Conservation (phyloP, 1,140 invertebrate genomes). For the Drosophila teissieri region DNA sequence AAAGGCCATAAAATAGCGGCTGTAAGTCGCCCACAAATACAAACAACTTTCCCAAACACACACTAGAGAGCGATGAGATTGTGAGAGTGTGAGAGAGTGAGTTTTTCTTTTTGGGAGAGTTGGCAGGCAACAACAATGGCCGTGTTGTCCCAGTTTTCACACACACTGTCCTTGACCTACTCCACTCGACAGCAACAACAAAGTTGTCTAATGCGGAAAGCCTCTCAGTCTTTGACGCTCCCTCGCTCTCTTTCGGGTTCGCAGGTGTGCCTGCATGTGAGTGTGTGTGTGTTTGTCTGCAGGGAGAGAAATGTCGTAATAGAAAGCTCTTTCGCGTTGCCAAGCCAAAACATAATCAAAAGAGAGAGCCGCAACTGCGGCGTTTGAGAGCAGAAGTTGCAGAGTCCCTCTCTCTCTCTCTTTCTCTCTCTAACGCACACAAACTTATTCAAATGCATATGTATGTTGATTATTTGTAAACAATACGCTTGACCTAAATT, state of each 20-base stretch:
- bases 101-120: slow-evolving; percentile 62
- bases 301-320: slow-evolving; percentile 70
- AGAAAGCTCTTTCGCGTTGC: slow-evolving; percentile 77
- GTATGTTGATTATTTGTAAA: slow-evolving; percentile 83
- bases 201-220: slow-evolving; percentile 77
- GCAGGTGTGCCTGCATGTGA: neutral
- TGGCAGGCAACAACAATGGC: slow-evolving; percentile 71
- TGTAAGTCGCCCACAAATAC: slow-evolving; percentile 51
- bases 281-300: slow-evolving; percentile 32
- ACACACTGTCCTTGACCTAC: slow-evolving; percentile 85
- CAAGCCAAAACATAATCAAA: slow-evolving; percentile 59
- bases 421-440: slow-evolving; percentile 12
- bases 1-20: slow-evolving; percentile 32
- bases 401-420: neutral
- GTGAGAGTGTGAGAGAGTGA: slow-evolving; percentile 31
- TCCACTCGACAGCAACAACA: slow-evolving; percentile 68
- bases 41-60: slow-evolving; percentile 49
- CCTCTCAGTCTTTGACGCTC: slow-evolving; percentile 47
- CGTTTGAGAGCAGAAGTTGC: slow-evolving; percentile 34
- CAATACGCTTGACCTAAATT: slow-evolving; percentile 85
- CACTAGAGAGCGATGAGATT: slow-evolving; percentile 17
- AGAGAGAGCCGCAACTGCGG: slow-evolving; percentile 21
- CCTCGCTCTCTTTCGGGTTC: slow-evolving; percentile 17
- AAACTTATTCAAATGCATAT: slow-evolving; percentile 34
- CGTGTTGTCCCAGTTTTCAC: slow-evolving; percentile 84